Evolutionary conservation across 1,140 invertebrate genomes (phyloP).

Genomic region (Aphelinus atriplicis): DNA sequence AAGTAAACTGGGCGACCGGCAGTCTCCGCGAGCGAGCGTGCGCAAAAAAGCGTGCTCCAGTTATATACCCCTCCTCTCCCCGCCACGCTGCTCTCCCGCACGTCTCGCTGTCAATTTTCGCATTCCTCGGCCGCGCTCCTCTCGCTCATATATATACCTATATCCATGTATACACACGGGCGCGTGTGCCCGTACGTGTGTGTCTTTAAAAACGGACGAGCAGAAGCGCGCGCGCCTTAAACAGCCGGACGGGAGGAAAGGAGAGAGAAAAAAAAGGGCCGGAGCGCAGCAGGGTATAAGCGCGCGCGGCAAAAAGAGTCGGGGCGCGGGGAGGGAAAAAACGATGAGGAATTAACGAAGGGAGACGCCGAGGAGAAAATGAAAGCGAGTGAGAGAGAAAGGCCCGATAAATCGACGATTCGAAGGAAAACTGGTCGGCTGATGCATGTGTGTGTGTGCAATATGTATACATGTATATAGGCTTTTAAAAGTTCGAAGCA

Average conservation of each 20-base stretch:
- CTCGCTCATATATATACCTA: too few species aligned
- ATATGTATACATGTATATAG: not conserved
- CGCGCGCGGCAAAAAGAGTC: not conserved
- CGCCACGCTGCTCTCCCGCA: slow-evolving; percentile 6
- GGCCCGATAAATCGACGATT: slow-evolving; percentile 36
- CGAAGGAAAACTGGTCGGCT: slow-evolving; percentile 37
- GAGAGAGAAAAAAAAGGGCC: not conserved
- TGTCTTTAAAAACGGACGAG: too few species aligned
- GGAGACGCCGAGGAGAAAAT: slow-evolving; percentile 25
- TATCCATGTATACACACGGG: too few species aligned
- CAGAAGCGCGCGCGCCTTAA: not conserved
- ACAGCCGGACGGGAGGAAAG: too few species aligned
- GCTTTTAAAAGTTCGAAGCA: too few species aligned
- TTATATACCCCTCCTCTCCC: slow-evolving; percentile 1
- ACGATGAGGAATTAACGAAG: not conserved
- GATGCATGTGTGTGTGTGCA: too few species aligned
- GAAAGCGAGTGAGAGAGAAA: slow-evolving; percentile 24
- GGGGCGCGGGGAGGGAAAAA: slow-evolving; percentile 5
- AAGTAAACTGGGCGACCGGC: not conserved
- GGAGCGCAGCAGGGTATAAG: not conserved
- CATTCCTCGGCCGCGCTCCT: too few species aligned
- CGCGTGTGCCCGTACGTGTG: too few species aligned
- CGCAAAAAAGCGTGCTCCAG: slow-evolving; percentile 3
- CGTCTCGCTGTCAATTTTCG: slow-evolving; percentile 38
- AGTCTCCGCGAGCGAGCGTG: not conserved